Conservation (phyloP, 2,113 vertebrate species). For the Pomatostomus ruficeps region DNA sequence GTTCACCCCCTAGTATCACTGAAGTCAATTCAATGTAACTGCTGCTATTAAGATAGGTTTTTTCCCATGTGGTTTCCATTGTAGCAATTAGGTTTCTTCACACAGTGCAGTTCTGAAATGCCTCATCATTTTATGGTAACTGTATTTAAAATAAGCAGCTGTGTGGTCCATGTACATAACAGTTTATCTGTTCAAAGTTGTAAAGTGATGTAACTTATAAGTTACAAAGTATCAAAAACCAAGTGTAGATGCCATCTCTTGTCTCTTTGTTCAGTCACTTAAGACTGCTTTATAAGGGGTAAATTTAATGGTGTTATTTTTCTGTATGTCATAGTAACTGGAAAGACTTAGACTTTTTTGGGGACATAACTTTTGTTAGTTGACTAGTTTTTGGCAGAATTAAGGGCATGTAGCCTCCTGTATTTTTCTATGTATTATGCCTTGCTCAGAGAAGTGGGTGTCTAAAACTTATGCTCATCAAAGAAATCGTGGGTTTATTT, state of each 20-base stretch:
- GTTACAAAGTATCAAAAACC: not conserved
- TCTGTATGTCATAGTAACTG: not conserved
- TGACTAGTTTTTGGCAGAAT: not conserved
- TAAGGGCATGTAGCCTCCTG: not conserved
- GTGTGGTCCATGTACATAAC: not conserved
- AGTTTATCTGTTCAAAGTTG: not conserved
- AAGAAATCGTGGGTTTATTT: not conserved
- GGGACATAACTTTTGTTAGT: not conserved
- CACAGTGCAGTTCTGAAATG: not conserved
- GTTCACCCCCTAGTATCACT: not conserved
- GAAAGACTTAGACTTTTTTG: not conserved
- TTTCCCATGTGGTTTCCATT: not conserved
- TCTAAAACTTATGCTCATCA: not conserved
- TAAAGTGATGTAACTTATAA: not conserved
- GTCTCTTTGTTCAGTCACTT: not conserved
- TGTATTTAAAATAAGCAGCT: not conserved
- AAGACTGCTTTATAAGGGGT: not conserved
- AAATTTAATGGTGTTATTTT: not conserved
- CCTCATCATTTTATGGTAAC: not conserved
- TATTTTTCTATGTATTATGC: not conserved
- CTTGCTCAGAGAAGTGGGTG: not conserved
- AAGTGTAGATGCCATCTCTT: not conserved
- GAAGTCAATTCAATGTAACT: not conserved
- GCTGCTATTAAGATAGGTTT: not conserved
- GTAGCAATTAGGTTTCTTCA: not conserved